phyloP scores from a whole-genome alignment of 2,113 vertebrate genomes.

The Neolamprologus devosi region DNA sequence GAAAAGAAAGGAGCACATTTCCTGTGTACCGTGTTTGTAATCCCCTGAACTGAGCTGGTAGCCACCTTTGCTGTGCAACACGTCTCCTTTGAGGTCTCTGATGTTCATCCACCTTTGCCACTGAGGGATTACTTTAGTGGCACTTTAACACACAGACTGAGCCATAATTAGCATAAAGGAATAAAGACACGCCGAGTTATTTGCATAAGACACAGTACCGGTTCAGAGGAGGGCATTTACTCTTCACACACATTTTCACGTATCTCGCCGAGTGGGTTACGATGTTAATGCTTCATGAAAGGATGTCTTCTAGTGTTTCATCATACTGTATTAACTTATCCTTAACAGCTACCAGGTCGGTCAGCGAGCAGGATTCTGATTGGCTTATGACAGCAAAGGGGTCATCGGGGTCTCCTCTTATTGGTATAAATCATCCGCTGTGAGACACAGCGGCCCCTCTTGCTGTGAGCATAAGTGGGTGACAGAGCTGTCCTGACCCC shows the following conservation, averaged over 20 bases:
- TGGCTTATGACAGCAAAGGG: slow-evolving; percentile 2
- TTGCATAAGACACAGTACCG: slow-evolving; percentile 23
- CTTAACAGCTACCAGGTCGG: slow-evolving; percentile 14
- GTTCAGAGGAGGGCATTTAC: neutral
- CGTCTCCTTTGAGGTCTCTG: neutral
- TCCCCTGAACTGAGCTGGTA: neutral
- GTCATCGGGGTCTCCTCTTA: neutral
- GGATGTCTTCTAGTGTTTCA: slow-evolving; percentile 8
- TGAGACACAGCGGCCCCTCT: neutral
- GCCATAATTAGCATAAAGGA: slow-evolving; percentile 20
- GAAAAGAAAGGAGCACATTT: neutral
- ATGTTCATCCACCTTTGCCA: slow-evolving; percentile 13
- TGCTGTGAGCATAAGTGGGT: slow-evolving; percentile 25
- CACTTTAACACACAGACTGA: slow-evolving; percentile 1
- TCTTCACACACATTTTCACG: neutral
- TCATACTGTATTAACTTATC: slow-evolving; percentile 29
- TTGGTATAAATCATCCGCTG: slow-evolving; percentile 10
- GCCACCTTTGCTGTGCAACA: neutral
- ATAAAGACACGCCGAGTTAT: slow-evolving; percentile 13
- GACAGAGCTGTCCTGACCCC: slow-evolving; percentile 27
- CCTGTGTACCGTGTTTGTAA: neutral
- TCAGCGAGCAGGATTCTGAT: neutral
- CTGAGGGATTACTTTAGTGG: slow-evolving; percentile 9
- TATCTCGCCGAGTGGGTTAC: slow-evolving; percentile 10
- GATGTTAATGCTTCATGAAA: slow-evolving; percentile 46